phyloP scores from a whole-genome alignment of 2,888 invertebrate species.

The Tetragonisca angustula region DNA sequence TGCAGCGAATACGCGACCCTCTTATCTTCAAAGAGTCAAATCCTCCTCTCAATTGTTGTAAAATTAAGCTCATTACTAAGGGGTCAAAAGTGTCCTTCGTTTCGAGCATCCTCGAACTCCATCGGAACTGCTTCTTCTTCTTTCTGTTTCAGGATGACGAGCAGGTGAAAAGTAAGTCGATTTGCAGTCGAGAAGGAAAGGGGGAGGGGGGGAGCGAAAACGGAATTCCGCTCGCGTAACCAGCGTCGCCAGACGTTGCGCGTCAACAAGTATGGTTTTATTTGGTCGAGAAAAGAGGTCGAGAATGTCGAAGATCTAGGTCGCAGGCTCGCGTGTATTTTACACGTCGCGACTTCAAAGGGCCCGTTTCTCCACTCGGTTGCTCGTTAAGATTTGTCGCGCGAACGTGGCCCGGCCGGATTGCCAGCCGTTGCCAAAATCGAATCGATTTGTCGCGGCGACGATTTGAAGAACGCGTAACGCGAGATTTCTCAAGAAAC shows the following conservation, averaged over 20 bases:
- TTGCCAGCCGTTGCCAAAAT: not conserved
- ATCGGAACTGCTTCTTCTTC: constrained; percentile 54
- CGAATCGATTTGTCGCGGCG: constrained; percentile 14
- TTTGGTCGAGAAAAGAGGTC: constrained; percentile 27
- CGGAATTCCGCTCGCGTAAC: constrained; percentile 24
- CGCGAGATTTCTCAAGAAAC: constrained; percentile 1
- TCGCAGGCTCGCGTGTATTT: constrained; percentile 44
- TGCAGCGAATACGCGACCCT: too few relatives aligned
- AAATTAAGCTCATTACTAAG: too few relatives aligned
- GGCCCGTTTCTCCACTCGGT: not conserved
- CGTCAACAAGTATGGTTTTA: constrained; percentile 48
- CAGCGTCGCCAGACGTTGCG: not conserved
- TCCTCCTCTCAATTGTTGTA: too few relatives aligned
- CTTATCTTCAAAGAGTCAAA: too few relatives aligned
- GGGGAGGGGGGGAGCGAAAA: not conserved
- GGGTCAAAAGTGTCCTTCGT: too few relatives aligned
- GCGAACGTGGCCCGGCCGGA: constrained; percentile 1
- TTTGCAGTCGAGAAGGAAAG: too few relatives aligned
- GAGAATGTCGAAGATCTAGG: constrained; percentile 50
- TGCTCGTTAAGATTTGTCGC: constrained; percentile 43
- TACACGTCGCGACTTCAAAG: constrained; percentile 34
- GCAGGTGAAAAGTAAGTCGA: constrained; percentile 77
- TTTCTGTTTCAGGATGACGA: constrained; percentile 80
- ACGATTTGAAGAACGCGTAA: not conserved
- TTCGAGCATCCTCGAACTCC: not conserved